Percentiles rank a stretch among this genome's conserved stretches.
Evolutionary conservation across 2,888 invertebrate species (phyloP).

Genomic region (Chrysolina oricalcia): DNA sequence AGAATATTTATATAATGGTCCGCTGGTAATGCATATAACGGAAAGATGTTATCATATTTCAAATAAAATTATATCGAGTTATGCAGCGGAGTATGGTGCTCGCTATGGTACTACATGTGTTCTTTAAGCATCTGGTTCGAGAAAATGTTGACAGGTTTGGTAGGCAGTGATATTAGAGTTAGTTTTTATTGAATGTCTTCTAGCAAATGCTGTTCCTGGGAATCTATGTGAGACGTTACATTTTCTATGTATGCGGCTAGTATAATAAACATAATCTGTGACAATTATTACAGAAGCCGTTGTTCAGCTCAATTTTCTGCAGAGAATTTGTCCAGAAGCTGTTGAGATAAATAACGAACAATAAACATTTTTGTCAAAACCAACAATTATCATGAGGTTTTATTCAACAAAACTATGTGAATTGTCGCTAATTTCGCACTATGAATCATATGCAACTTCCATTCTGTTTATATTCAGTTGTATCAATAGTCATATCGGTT

Average conservation of each 20-base stretch:
- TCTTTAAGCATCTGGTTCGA: constrained; percentile 26
- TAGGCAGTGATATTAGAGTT: constrained; percentile 19
- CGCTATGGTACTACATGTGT: constrained; percentile 24
- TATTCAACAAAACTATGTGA: no score
- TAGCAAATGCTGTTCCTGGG: constrained; percentile 24
- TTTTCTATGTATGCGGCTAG: neutral
- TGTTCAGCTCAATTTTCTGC: neutral
- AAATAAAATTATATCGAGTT: constrained; percentile 22
- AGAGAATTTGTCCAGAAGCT: neutral
- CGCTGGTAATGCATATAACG: constrained; percentile 19
- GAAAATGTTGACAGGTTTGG: constrained; percentile 25
- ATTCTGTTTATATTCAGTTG: no score
- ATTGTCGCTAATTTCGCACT: no score
- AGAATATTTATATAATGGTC: constrained; percentile 20
- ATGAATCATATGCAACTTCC: no score
- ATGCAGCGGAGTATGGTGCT: constrained; percentile 19
- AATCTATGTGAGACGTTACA: constrained; percentile 5
- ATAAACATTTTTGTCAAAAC: neutral
- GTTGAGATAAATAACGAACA: neutral
- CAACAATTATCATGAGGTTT: no score
- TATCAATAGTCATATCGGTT: no score
- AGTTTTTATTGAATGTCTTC: constrained; percentile 22
- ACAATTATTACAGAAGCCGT: constrained; percentile 1
- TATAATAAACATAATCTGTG: constrained; percentile 19
- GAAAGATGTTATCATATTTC: constrained; percentile 25